A percentile compares a stretch with the other conserved stretches of the same genome.
phyloP scores from a whole-genome alignment of 1,140 invertebrate genomes.

The Papilio helenus region DNA sequence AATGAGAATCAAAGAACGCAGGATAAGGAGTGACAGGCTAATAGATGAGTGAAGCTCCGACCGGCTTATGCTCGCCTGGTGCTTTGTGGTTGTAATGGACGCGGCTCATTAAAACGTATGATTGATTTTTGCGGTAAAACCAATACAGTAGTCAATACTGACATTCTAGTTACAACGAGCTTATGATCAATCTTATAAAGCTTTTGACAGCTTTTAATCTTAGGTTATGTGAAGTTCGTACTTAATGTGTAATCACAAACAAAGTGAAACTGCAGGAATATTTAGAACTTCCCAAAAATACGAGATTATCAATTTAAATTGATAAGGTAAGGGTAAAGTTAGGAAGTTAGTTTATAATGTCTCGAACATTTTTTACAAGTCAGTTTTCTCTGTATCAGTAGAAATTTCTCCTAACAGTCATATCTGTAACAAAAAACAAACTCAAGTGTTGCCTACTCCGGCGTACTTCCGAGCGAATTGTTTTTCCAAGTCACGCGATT shows the following conservation, averaged over 20 bases:
- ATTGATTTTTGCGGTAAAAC: constrained; percentile 65
- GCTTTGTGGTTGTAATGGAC: constrained; percentile 60
- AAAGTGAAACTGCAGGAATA: too few relatives aligned
- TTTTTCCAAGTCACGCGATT: constrained; percentile 39
- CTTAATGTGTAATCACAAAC: too few relatives aligned
- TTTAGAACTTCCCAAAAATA: too few relatives aligned
- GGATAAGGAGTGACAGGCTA: constrained; percentile 57
- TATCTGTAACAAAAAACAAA: constrained; percentile 29
- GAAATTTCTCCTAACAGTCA: constrained; percentile 22
- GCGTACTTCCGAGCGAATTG: constrained; percentile 39
- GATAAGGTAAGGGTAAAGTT: not conserved
- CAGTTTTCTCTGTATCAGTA: not conserved
- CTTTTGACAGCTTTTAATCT: constrained; percentile 8
- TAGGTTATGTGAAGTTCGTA: not conserved
- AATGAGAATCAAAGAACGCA: constrained; percentile 71
- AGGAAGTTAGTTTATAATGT: not conserved
- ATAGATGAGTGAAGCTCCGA: constrained; percentile 54
- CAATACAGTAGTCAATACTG: constrained; percentile 72
- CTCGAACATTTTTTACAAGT: not conserved
- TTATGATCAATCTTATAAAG: not conserved
- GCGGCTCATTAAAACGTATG: constrained; percentile 63
- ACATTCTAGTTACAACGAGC: constrained; percentile 48
- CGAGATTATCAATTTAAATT: too few relatives aligned
- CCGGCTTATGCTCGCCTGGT: constrained; percentile 51
- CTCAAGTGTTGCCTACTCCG: constrained; percentile 31